Conservation (phyloP, 1,140 invertebrate species). For the Hyles vespertilio region DNA sequence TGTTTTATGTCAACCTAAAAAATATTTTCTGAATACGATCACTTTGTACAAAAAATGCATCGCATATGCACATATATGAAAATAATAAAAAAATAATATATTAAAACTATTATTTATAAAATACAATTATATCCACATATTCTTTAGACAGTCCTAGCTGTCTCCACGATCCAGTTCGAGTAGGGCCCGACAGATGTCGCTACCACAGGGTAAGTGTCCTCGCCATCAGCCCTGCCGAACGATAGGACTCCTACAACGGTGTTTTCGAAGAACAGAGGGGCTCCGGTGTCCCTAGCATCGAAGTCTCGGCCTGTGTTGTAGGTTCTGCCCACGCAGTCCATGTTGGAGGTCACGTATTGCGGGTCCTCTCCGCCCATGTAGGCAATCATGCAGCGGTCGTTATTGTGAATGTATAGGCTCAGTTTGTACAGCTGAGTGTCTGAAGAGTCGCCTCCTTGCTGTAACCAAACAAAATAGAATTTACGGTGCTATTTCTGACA, state of each 20-base stretch:
- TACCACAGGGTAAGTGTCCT: slow-evolving; percentile 11
- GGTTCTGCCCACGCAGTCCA: slow-evolving; percentile 16
- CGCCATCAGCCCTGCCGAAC: slow-evolving; percentile 4
- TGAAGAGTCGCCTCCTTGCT: slow-evolving; percentile 28
- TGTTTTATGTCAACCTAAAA: too few species aligned
- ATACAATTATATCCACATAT: too few species aligned
- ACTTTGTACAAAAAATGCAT: too few species aligned
- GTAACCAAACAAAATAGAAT: slow-evolving; percentile 7
- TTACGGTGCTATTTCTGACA: background rate
- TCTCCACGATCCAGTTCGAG: slow-evolving; percentile 54
- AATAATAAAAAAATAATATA: too few species aligned
- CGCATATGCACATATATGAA: too few species aligned
- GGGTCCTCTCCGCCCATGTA: slow-evolving; percentile 11
- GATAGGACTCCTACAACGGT: slow-evolving; percentile 9
- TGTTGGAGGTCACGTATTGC: slow-evolving; percentile 22
- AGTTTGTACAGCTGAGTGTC: slow-evolving; percentile 13
- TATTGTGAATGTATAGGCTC: slow-evolving; percentile 7
- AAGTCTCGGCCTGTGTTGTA: slow-evolving; percentile 13
- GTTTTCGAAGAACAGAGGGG: slow-evolving; percentile 18
- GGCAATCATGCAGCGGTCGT: slow-evolving; percentile 11
- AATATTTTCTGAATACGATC: too few species aligned
- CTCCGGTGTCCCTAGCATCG: slow-evolving; percentile 16
- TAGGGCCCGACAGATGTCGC: slow-evolving; percentile 6
- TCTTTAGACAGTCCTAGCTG: background rate
- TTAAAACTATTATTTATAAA: too few species aligned